Evolutionary conservation across 2,888 invertebrate species (phyloP).

Genomic region (Blastobasis adustella): DNA sequence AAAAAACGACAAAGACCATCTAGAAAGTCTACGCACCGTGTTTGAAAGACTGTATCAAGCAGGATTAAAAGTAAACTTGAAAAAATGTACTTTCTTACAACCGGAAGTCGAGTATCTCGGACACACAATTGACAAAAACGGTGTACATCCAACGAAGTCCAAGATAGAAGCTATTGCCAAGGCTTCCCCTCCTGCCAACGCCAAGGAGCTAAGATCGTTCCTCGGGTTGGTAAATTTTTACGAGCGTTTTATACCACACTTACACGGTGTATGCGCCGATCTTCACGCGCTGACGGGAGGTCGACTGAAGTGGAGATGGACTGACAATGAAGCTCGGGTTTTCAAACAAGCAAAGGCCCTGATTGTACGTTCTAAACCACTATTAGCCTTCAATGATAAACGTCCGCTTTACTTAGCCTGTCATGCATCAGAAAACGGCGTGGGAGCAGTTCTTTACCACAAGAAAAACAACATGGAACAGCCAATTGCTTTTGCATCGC

Average conservation of each 20-base stretch:
- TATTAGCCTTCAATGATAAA: constrained; percentile 6
- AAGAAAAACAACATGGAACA: constrained; percentile 3
- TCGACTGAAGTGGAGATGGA: constrained; percentile 3
- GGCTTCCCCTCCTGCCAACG: neutral
- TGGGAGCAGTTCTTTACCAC: constrained; percentile 5
- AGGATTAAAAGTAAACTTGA: neutral
- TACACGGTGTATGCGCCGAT: neutral
- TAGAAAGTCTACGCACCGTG: neutral
- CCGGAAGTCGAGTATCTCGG: constrained; percentile 7
- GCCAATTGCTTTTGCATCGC: constrained; percentile 5
- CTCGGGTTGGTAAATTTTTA: constrained; percentile 5
- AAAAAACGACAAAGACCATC: neutral
- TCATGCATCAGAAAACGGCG: constrained; percentile 4
- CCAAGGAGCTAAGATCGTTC: constrained; percentile 1
- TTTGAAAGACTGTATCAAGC: constrained; percentile 5
- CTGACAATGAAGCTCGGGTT: constrained; percentile 3
- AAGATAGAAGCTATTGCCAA: constrained; percentile 6
- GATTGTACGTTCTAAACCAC: constrained; percentile 2
- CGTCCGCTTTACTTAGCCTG: constrained; percentile 1
- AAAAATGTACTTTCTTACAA: constrained; percentile 7
- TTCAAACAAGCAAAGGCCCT: neutral
- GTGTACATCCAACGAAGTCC: constrained; percentile 4
- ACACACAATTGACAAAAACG: constrained; percentile 7
- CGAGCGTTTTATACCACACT: constrained; percentile 4
- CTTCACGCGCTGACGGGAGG: neutral